A percentile compares a stretch with the other conserved stretches of the same genome.
These are phyloP conservation scores for Ephydatia muelleri DNA, from an alignment of 37 sponge, comb jelly and placozoan genomes.

Conservation along the genomic window DNA sequence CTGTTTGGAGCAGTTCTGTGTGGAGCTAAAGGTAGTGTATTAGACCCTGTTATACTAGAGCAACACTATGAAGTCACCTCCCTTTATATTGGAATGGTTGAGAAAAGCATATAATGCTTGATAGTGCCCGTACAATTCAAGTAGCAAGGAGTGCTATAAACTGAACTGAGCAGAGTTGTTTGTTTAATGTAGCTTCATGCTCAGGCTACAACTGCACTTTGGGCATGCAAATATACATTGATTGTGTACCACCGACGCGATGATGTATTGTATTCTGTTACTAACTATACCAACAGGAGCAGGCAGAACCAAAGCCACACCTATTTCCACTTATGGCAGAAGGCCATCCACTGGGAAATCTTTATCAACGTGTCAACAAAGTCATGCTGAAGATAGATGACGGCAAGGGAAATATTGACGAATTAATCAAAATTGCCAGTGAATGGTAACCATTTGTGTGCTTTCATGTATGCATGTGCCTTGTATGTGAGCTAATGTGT, in stretches of 20 bases:
- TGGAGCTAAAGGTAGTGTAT: slow-evolving; percentile 24
- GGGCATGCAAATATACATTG: too few relatives aligned
- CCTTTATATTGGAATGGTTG: background rate
- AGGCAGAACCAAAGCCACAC: background rate
- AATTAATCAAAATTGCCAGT: background rate
- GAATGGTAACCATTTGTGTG: background rate
- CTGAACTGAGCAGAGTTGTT: background rate
- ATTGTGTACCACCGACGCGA: too few relatives aligned
- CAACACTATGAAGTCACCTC: too few relatives aligned
- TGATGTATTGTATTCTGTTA: background rate
- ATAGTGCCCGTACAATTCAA: too few relatives aligned
- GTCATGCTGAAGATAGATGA: background rate
- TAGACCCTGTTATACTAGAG: too few relatives aligned
- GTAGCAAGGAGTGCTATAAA: too few relatives aligned
- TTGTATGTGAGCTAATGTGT: background rate
- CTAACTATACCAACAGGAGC: background rate
- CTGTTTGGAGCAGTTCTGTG: slow-evolving; percentile 39
- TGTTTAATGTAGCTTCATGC: too few relatives aligned
- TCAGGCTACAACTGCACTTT: too few relatives aligned
- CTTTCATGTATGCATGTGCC: background rate
- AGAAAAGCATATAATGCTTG: background rate
- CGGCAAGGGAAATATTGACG: background rate
- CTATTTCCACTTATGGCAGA: background rate
- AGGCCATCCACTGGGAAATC: background rate
- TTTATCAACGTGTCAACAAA: background rate